phyloP scores from a whole-genome alignment of 2,888 invertebrate species.

The Lasioglossum leucozonium region DNA sequence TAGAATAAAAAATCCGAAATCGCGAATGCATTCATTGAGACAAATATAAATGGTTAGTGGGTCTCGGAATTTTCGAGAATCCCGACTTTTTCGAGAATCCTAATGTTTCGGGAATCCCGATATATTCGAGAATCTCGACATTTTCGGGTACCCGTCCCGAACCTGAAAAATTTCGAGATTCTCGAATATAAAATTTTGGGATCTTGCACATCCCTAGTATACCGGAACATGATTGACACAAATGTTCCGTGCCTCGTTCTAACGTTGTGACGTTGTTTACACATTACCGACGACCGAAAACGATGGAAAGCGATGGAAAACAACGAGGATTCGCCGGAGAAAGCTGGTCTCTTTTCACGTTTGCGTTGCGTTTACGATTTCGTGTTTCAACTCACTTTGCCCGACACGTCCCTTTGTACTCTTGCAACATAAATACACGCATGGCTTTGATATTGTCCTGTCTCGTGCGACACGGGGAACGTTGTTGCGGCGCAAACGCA shows the following conservation, averaged over 20 bases:
- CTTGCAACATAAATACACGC: slow-evolving; percentile 14
- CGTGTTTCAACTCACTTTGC: neutral
- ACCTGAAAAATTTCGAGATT: too few species aligned
- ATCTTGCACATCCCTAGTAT: too few species aligned
- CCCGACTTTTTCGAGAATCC: too few species aligned
- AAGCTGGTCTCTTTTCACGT: neutral
- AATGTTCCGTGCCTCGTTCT: accelerated
- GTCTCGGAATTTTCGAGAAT: too few species aligned
- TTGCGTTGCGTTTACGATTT: neutral
- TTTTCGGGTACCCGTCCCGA: too few species aligned
- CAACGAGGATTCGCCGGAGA: neutral
- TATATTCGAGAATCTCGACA: too few species aligned
- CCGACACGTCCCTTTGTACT: neutral
- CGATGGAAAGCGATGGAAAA: neutral
- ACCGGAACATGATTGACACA: neutral
- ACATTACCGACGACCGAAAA: neutral
- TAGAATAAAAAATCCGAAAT: too few species aligned
- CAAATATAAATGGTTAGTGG: too few species aligned
- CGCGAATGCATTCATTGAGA: too few species aligned
- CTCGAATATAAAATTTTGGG: too few species aligned
- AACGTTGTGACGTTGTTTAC: too few species aligned
- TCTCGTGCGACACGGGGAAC: neutral
- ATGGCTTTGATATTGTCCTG: slow-evolving; percentile 20
- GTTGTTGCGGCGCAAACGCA: neutral
- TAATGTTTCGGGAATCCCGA: too few species aligned